Evolutionary conservation across 2,888 invertebrate genomes (phyloP).

Genomic region (Deroplatys truncata): DNA sequence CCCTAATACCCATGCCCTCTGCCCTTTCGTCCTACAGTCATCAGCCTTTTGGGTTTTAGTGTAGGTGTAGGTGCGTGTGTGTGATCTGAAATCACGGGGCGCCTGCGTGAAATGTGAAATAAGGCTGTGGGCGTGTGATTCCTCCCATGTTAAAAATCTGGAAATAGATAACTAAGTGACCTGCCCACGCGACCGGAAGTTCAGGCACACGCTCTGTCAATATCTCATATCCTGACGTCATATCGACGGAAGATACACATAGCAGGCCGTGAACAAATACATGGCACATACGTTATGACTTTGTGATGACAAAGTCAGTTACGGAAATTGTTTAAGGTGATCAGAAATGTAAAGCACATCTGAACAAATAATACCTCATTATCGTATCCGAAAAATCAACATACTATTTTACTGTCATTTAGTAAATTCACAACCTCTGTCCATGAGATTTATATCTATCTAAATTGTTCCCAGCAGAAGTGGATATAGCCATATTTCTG

Average conservation of each 20-base stretch:
- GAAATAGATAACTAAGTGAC: neutral
- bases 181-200: neutral
- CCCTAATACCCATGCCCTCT: neutral
- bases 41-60: neutral
- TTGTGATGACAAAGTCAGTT: no score
- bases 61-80: neutral
- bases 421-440: no score
- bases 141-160: neutral
- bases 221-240: neutral
- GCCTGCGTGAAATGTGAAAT: neutral
- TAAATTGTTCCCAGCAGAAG: no score
- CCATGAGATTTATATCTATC: no score
- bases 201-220: neutral
- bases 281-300: no score
- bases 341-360: no score
- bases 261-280: no score
- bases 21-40: neutral
- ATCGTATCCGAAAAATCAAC: no score
- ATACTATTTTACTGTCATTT: no score
- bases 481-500: no score
- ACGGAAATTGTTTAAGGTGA: no score
- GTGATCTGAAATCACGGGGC: neutral
- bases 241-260: neutral
- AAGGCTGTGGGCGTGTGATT: neutral
- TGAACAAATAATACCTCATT: no score